A percentile compares a stretch with the other conserved stretches of the same genome.
Evolutionary conservation across 2,797 vertebrate species (phyloP).

Genomic region (Potorous gilbertii): DNA sequence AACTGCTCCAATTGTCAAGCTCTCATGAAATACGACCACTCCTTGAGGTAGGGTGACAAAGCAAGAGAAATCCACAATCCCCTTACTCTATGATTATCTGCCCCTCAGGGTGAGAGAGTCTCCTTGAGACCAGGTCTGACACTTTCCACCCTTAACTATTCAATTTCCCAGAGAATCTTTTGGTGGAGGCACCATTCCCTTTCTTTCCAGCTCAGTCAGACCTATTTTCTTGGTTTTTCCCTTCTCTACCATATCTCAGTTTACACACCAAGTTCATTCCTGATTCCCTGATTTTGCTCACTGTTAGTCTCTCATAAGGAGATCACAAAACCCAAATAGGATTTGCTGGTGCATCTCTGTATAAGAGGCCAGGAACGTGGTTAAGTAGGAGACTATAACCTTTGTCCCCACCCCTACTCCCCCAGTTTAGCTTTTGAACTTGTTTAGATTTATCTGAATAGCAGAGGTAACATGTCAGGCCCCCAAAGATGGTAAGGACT

Average conservation of each 20-base stretch:
- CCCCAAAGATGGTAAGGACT: not conserved
- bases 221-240: not conserved
- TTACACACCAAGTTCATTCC: not conserved
- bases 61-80: not conserved
- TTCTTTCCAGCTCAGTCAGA: not conserved
- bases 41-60: not conserved
- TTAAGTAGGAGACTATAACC: not conserved
- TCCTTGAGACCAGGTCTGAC: not conserved
- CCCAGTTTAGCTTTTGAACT: not conserved
- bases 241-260: not conserved
- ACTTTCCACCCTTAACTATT: not conserved
- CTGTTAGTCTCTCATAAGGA: not conserved
- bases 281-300: not conserved
- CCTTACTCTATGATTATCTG: not conserved
- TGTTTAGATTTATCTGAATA: not conserved
- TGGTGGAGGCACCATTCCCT: not conserved
- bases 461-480: not conserved
- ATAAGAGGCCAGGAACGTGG: not conserved
- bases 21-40: not conserved
- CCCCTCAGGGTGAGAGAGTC: not conserved
- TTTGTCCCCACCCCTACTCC: not conserved
- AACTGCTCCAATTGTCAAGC: not conserved
- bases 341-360: not conserved
- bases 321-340: not conserved
- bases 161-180: not conserved